Conservation (phyloP, 1,140 invertebrate genomes). For the Zophobas atratus region DNA sequence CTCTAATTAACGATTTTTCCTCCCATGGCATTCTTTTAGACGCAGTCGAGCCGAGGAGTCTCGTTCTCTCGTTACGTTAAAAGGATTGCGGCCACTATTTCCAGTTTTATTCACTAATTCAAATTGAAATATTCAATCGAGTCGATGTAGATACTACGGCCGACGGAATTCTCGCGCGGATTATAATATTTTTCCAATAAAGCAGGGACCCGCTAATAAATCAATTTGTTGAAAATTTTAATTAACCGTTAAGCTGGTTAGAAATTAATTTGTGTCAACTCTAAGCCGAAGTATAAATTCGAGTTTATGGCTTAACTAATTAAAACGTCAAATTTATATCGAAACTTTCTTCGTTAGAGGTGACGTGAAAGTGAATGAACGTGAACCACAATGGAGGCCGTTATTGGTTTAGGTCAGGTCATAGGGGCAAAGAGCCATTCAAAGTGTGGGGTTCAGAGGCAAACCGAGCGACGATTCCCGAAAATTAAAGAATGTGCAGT, state of each 20-base stretch:
- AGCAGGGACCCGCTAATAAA: slow-evolving; percentile 2
- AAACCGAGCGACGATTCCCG: not conserved
- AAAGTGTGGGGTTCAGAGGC: not conserved
- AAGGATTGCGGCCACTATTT: slow-evolving; percentile 5
- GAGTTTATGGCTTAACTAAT: slow-evolving; percentile 22
- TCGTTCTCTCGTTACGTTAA: not conserved
- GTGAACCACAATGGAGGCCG: slow-evolving; percentile 3
- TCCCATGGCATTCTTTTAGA: not conserved
- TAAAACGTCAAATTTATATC: slow-evolving; percentile 33
- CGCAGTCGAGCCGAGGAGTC: not conserved
- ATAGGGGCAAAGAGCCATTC: no score
- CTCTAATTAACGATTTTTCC: slow-evolving; percentile 12
- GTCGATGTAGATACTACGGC: not conserved
- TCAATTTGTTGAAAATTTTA: slow-evolving; percentile 42
- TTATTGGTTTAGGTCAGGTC: slow-evolving; percentile 18
- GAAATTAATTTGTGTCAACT: slow-evolving; percentile 31
- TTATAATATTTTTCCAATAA: slow-evolving; percentile 3
- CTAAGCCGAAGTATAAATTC: slow-evolving; percentile 22
- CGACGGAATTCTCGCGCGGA: not conserved
- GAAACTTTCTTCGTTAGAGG: slow-evolving; percentile 7
- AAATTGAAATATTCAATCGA: not conserved
- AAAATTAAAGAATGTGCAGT: not conserved
- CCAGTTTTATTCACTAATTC: slow-evolving; percentile 10
- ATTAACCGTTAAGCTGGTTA: slow-evolving; percentile 38
- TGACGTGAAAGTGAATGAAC: slow-evolving; percentile 15